phyloP scores from a whole-genome alignment of 2,797 vertebrate species.

The Cossypha dichroa region DNA sequence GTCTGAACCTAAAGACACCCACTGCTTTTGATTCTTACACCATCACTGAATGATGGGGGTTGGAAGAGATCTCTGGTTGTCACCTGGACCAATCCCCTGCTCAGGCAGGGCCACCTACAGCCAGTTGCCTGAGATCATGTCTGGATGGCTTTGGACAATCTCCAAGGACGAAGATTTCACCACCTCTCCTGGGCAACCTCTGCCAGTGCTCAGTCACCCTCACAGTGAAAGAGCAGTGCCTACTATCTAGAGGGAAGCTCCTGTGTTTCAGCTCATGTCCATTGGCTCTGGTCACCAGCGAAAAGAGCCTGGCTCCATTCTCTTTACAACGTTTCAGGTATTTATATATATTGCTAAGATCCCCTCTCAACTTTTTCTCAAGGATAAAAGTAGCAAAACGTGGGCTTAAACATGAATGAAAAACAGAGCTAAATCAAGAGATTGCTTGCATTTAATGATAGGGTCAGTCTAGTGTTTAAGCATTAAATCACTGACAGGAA shows the following conservation, averaged over 20 bases:
- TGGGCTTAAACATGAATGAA: not conserved
- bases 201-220: not conserved
- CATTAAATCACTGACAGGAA: not conserved
- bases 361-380: not conserved
- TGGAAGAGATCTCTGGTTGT: not conserved
- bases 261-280: not conserved
- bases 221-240: fast-evolving
- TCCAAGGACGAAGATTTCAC: not conserved
- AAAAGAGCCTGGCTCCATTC: not conserved
- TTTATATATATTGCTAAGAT: not conserved
- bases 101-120: not conserved
- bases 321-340: not conserved
- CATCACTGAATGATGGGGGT: not conserved
- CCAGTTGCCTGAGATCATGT: fast-evolving
- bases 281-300: not conserved
- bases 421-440: not conserved
- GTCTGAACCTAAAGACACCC: not conserved
- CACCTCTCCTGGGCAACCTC: not conserved
- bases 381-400: not conserved
- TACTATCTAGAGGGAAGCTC: not conserved
- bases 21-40: not conserved
- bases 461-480: not conserved
- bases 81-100: not conserved
- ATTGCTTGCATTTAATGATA: not conserved
- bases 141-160: not conserved